phyloP scores from a whole-genome alignment of 2,113 vertebrate species.

The Scomber scombrus region DNA sequence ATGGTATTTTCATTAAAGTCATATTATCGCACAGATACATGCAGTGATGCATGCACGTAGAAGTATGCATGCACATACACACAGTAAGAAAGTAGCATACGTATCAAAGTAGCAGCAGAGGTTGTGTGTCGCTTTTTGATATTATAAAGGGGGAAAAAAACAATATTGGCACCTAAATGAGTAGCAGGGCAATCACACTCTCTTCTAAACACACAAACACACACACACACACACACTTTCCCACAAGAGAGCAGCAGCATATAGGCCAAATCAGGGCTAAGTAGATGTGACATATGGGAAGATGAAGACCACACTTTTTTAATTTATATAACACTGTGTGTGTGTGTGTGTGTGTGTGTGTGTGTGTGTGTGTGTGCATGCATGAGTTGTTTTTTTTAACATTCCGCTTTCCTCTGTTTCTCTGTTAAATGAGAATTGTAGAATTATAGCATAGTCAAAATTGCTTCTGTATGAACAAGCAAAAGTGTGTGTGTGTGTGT shows the following conservation, averaged over 20 bases:
- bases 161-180: slow-evolving; percentile 50
- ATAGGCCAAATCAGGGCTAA: slow-evolving; percentile 29
- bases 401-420: slow-evolving; percentile 6
- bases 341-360: slow-evolving; percentile 15
- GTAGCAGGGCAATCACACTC: no score
- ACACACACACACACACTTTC: slow-evolving; percentile 18
- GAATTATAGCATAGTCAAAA: not conserved
- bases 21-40: slow-evolving; percentile 15
- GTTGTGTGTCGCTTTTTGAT: not conserved
- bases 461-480: slow-evolving; percentile 1
- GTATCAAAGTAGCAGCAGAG: slow-evolving; percentile 31
- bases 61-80: not conserved
- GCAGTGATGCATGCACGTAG: not conserved
- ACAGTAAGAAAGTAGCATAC: slow-evolving; percentile 1
- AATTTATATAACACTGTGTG: slow-evolving; percentile 16
- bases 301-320: slow-evolving; percentile 45
- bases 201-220: not conserved
- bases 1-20: slow-evolving; percentile 44
- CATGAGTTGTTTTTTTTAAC: not conserved
- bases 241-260: not conserved
- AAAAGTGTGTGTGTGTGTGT: slow-evolving; percentile 34
- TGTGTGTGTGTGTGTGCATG: not conserved
- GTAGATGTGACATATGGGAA: slow-evolving; percentile 18
- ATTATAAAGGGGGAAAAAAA: slow-evolving; percentile 30
- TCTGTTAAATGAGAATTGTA: not conserved